Base-by-base conservation (phyloP, 1,140 invertebrate genomes). In the Coelopa frigida region DNA sequence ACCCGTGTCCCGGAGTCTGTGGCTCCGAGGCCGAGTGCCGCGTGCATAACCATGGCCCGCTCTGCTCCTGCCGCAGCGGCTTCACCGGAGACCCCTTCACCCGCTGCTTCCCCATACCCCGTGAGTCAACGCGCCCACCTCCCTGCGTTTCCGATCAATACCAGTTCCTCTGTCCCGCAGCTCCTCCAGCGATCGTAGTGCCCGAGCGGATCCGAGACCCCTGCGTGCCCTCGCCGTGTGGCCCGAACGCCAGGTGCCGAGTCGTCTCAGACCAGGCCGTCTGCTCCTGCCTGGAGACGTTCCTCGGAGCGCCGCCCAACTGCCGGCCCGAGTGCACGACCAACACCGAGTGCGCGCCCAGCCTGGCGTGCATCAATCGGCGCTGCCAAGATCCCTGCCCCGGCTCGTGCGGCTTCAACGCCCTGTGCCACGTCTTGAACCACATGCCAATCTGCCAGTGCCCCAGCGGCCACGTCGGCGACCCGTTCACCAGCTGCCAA, bases 1-100 rank as follows among this genome's bases (percentile, higher is more conserved):
- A 86, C 65, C 83, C 83, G n/a, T 87, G 84, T 58, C 78, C 79
- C 8, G 82, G 82, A 35, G 75, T 72, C 15, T 83, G 81, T 62
- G 80, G 78, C 10, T 54, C 51, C 14, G 75, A 75, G 53, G 74
- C 80, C 4, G 59, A 72, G 44, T 83, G 80, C 50, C 65, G 70
- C 44, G 78, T 77, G 3, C 61, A 72, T 11, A 79, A 78, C 56
- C 81, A 83, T 57, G 73, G 70, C 20, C 76, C 79, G 12, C 71
- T 77, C 26, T 83, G 81, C 54, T 70, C 73, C 26, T 84, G 82
- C 57, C 70, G 74, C 27, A 44, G 61, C 7, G 80, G 80, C 38
- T 79, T 73, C 53, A 73, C 73, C 37, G 81, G 83, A 18, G 77
- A 85, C 72, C 81, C 83, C n/a, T 81, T 81, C 50, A 72, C 72